Percentiles rank a stretch among this genome's conserved stretches.
Conservation (phyloP, 2,888 invertebrate genomes). For the Pycnomerus fuliginosus region DNA sequence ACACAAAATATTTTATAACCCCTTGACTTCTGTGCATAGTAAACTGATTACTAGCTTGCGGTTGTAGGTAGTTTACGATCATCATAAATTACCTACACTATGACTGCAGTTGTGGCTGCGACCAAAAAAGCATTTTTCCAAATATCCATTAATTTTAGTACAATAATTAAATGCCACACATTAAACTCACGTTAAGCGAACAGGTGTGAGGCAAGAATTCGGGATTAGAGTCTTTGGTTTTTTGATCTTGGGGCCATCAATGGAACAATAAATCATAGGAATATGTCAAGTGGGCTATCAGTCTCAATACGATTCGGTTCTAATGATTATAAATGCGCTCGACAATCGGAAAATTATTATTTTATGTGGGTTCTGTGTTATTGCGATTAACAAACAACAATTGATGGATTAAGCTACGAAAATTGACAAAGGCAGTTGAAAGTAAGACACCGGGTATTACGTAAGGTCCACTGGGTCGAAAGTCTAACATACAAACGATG, state of each 20-base stretch:
- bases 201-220: constrained; percentile 7
- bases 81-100: constrained; percentile 30
- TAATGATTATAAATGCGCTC: constrained; percentile 41
- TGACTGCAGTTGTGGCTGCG: not conserved
- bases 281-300: constrained; percentile 42
- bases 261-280: constrained; percentile 40
- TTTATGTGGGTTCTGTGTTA: no score
- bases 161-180: no score
- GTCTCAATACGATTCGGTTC: constrained; percentile 40
- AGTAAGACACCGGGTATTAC: no score
- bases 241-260: constrained; percentile 27
- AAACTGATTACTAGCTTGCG: constrained; percentile 35
- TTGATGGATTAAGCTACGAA: no score
- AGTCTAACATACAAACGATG: constrained; percentile 9
- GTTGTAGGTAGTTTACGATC: constrained; percentile 30
- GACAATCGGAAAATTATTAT: no score
- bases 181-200: constrained; percentile 1
- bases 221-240: constrained; percentile 1
- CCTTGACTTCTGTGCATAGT: constrained; percentile 35
- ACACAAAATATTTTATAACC: constrained; percentile 38
- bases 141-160: no score
- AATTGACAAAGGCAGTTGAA: no score
- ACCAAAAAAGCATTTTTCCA: no score
- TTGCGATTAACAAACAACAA: no score
- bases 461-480: no score